Evolutionary conservation across 2,888 invertebrate genomes (phyloP).

Genomic region (Caenorhabditis sp.): DNA sequence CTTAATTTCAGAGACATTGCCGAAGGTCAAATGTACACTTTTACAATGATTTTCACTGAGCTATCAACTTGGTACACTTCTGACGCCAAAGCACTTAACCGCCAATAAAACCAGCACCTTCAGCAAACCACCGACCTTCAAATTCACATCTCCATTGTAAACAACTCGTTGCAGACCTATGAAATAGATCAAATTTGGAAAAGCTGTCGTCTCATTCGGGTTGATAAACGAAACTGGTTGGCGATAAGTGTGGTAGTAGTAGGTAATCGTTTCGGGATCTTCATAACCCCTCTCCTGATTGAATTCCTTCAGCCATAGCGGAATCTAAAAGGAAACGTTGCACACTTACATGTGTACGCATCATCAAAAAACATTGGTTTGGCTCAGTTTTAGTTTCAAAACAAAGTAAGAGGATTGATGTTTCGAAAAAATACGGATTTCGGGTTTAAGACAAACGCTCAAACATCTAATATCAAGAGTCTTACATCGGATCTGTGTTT

Average conservation of each 20-base stretch:
- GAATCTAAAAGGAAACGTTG: constrained; percentile 27
- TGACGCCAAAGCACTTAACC: no score
- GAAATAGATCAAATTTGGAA: constrained; percentile 59
- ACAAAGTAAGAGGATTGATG: neutral
- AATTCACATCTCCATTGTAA: constrained; percentile 50
- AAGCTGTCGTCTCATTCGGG: constrained; percentile 18
- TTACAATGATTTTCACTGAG: no score
- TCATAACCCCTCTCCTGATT: constrained; percentile 53
- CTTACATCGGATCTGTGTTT: constrained; percentile 49
- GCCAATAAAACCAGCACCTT: no score
- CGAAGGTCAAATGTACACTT: neutral
- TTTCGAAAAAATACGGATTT: no score
- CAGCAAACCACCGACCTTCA: constrained; percentile 40
- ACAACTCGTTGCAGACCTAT: constrained; percentile 46
- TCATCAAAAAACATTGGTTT: neutral
- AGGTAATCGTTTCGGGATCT: constrained; percentile 46
- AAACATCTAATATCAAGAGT: no score
- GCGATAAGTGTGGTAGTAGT: constrained; percentile 58
- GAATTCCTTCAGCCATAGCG: constrained; percentile 52
- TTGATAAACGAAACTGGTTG: constrained; percentile 49
- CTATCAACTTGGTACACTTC: no score
- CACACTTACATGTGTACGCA: neutral
- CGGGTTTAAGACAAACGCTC: no score
- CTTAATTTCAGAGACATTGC: no score
- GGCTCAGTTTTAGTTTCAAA: neutral